Percentiles rank a stretch among this genome's conserved stretches.
Conservation (phyloP, 2,113 vertebrate species). For the Gnathonemus longibarbis region DNA sequence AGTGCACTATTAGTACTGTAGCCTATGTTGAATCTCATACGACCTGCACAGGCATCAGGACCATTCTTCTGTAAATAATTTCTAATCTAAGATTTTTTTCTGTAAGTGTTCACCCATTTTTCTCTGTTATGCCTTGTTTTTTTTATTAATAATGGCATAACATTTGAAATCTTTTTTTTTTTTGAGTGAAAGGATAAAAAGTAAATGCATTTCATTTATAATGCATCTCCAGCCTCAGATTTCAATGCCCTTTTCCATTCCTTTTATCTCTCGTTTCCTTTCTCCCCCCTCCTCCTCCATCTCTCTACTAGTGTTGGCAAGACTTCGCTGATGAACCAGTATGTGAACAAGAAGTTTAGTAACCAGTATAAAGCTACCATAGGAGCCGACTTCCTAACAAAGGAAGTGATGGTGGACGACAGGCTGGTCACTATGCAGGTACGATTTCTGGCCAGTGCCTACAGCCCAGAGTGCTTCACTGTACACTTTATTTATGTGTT, state of each 20-base stretch:
- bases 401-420: constrained; percentile 99
- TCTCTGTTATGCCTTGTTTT: neutral
- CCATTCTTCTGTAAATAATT: neutral
- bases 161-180: neutral
- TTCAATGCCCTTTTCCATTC: neutral
- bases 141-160: neutral
- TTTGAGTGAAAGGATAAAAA: neutral
- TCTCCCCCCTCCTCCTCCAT: neutral
- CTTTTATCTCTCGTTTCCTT: neutral
- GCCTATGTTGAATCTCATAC: neutral
- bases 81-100: neutral
- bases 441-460: neutral
- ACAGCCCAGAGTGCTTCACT: neutral
- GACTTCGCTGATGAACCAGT: constrained; percentile 98
- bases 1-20: neutral
- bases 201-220: neutral
- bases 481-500: neutral
- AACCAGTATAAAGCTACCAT: constrained; percentile 99
- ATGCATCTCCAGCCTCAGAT: neutral
- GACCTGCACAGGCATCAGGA: neutral
- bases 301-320: constrained; percentile 78
- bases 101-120: neutral
- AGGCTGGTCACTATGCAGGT: constrained; percentile 99
- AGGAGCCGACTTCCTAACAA: constrained; percentile 96
- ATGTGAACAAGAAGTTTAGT: constrained; percentile 98